These are phyloP conservation scores for Drosophila mimica DNA, from an alignment of 2,888 invertebrate species.

Conservation along the genomic window DNA sequence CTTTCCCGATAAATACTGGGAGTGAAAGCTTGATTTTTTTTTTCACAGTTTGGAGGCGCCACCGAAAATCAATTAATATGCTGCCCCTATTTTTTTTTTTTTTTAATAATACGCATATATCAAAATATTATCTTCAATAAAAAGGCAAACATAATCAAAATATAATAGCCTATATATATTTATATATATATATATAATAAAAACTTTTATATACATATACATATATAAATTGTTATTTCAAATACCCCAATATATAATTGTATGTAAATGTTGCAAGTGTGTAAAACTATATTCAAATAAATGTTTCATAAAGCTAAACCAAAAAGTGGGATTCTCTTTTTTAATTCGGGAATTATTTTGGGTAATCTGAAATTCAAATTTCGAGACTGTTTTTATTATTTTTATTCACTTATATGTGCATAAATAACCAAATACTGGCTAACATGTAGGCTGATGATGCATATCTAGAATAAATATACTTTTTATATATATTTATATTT, in stretches of 20 bases:
- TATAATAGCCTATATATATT: not conserved
- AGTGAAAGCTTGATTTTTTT: too few species aligned
- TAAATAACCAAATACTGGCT: too few species aligned
- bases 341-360: not conserved
- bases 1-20: too few species aligned
- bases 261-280: not conserved
- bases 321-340: not conserved
- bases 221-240: too few species aligned
- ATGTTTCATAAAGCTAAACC: not conserved
- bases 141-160: not conserved
- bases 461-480: too few species aligned
- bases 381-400: not conserved
- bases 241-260: not conserved
- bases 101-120: conserved; percentile 17
- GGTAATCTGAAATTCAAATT: not conserved
- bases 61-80: not conserved
- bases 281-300: not conserved
- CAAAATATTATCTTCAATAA: conserved; percentile 16
- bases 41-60: not conserved
- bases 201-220: too few species aligned
- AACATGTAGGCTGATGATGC: too few species aligned
- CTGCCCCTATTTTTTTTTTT: not conserved
- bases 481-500: too few species aligned
- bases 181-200: too few species aligned
- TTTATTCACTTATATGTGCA: too few species aligned